phyloP scores from a whole-genome alignment of 2,113 vertebrate genomes.

The Microcebus murinus region DNA sequence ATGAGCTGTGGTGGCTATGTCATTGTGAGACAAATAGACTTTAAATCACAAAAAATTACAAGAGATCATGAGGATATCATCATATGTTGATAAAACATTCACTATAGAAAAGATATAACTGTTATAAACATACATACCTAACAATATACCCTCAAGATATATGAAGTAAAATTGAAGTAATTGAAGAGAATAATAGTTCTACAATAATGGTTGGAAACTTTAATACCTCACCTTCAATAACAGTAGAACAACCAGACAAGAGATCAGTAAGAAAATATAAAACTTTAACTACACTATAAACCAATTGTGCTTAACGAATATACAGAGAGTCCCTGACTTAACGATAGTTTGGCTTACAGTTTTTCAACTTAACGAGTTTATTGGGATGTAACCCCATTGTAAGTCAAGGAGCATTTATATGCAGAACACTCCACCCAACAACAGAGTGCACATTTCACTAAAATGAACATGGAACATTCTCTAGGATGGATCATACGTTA shows the following conservation, averaged over 20 bases:
- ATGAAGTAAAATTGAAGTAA: background rate
- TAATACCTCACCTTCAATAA: background rate
- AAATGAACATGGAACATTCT: background rate
- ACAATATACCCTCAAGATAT: background rate
- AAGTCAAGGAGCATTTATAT: too few species aligned
- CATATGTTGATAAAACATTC: background rate
- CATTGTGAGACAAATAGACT: background rate
- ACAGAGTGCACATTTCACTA: background rate
- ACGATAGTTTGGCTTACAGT: too few species aligned
- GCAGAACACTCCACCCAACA: background rate
- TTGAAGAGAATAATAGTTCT: background rate
- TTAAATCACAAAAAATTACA: background rate
- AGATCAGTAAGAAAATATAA: background rate
- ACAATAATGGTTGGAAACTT: background rate
- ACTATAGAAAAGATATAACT: background rate
- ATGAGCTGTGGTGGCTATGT: background rate
- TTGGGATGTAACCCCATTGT: too few species aligned
- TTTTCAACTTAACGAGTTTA: too few species aligned
- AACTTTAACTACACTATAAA: background rate
- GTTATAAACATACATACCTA: background rate
- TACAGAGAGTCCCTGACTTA: background rate
- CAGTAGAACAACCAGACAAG: background rate
- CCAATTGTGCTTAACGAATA: background rate
- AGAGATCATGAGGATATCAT: background rate
- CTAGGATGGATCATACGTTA: background rate